These are phyloP conservation scores for Tringa solitaria DNA, from an alignment of 2,113 vertebrate genomes.

Conservation along the genomic window DNA sequence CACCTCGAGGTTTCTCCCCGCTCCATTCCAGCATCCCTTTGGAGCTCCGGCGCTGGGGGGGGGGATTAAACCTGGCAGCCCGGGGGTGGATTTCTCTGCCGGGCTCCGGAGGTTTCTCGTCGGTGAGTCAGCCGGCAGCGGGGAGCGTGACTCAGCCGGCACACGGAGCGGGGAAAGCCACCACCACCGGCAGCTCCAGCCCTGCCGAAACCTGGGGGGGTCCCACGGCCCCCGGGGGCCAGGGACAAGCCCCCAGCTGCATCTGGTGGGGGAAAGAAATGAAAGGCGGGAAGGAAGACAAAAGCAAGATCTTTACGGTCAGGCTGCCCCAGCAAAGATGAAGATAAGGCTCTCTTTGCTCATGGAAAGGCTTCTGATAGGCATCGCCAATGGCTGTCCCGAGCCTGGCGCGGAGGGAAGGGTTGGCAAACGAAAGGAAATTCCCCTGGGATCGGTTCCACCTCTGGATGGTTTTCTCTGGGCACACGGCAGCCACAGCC, in stretches of 20 bases:
- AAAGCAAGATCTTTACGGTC: neutral
- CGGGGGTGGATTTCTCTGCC: neutral
- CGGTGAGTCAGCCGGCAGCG: neutral
- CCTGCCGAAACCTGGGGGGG: accelerated
- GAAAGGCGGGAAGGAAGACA: neutral
- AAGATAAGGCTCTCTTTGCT: neutral
- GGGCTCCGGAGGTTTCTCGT: neutral
- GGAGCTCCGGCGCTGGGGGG: neutral
- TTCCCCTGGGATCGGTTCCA: neutral
- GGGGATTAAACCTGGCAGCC: neutral
- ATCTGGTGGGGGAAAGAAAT: neutral
- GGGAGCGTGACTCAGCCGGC: neutral
- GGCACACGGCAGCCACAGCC: neutral
- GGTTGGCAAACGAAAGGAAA: neutral
- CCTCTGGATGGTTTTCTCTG: neutral
- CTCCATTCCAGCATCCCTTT: neutral
- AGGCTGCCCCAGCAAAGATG: neutral
- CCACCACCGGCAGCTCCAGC: neutral
- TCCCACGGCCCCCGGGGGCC: accelerated
- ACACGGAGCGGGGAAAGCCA: neutral
- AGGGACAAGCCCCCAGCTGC: neutral
- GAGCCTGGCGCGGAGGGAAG: neutral
- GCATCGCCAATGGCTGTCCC: accelerated
- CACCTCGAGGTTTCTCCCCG: accelerated
- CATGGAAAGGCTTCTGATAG: neutral